Conservation (phyloP, 2,888 invertebrate species). For the Poecilus cupreus region DNA sequence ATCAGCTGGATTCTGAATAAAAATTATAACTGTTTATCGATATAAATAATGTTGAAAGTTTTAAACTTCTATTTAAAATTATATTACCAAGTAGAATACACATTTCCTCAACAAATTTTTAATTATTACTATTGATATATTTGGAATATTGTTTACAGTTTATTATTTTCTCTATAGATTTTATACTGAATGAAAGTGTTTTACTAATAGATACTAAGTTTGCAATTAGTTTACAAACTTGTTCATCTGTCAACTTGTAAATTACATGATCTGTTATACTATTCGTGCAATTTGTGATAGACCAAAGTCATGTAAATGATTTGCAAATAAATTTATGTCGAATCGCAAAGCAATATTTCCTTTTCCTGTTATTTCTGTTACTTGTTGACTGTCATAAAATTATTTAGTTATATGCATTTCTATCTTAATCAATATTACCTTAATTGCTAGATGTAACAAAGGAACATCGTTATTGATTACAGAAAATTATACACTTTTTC, state of each 20-base stretch:
- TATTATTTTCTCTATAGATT: slow-evolving; percentile 7
- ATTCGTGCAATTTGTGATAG: slow-evolving; percentile 52
- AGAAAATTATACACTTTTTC: no score
- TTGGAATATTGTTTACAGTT: background rate
- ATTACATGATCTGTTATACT: slow-evolving; percentile 42
- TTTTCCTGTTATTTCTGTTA: background rate
- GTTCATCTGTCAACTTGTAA: slow-evolving; percentile 31
- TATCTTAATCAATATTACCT: no score
- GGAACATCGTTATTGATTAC: no score
- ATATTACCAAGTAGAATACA: slow-evolving; percentile 3
- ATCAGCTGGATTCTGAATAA: slow-evolving; percentile 60
- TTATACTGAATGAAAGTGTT: slow-evolving; percentile 22
- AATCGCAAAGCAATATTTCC: slow-evolving; percentile 9
- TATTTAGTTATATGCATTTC: no score
- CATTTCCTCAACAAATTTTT: background rate
- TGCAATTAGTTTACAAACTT: slow-evolving; percentile 26
- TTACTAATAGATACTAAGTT: slow-evolving; percentile 12
- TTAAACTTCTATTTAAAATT: slow-evolving; percentile 32
- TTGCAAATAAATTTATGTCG: slow-evolving; percentile 56
- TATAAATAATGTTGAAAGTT: slow-evolving; percentile 37
- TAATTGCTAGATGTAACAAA: no score
- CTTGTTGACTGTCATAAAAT: no score
- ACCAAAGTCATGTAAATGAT: slow-evolving; percentile 55
- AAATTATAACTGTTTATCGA: slow-evolving; percentile 53
- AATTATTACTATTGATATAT: background rate